Base-by-base conservation (phyloP, 2,797 vertebrate species). In the Enteromius unitaeniatus region DNA sequence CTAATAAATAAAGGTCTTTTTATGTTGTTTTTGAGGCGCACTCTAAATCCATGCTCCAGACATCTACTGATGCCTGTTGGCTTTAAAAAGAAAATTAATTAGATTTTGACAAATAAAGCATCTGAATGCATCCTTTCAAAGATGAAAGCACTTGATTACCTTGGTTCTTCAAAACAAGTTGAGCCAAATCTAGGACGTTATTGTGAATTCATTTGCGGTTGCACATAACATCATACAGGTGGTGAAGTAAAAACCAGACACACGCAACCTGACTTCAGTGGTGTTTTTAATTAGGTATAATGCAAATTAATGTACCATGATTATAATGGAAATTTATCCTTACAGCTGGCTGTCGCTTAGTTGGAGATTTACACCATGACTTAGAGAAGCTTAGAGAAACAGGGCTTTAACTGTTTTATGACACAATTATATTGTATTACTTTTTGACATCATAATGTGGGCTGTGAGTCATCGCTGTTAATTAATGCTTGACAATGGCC, bases 351-450 rank as follows among this genome's bases (percentile, higher is more conserved):
- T 23, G 51, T 53, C 3, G 17, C 60, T 67, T 55, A 67, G n/a
- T 65, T 15, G 37, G 74, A 78, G 40, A 78, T 72, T 78, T 62
- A 70, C 23, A 21, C 67, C 51, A 45, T 28, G 14, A 70, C 67
- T 69, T n/a, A n/a, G n/a, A n/a, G 26, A 23, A 58, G 79, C 79
- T 70, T 45, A 69, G 15, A 70, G 64, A 72, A 77, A 58, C 21
- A 23, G 40, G 47, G 64, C 37, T 70, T 83, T 69, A 49, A 78
- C 75, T 53, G 15, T 83, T 83, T 78, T 26, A 49, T 64, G 75
- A 84, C 82, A 83, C 74, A 72, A 70, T 84, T 47, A 83, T 83
- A 83, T 78, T 84, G 75, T 69, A 62, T 34, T 78, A 62, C 75
- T 62, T 70, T 67, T 62, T 51, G 55, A 58, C 75, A 78, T 45